phyloP scores from a whole-genome alignment of 2,888 invertebrate species.

The Tineola bisselliella region DNA sequence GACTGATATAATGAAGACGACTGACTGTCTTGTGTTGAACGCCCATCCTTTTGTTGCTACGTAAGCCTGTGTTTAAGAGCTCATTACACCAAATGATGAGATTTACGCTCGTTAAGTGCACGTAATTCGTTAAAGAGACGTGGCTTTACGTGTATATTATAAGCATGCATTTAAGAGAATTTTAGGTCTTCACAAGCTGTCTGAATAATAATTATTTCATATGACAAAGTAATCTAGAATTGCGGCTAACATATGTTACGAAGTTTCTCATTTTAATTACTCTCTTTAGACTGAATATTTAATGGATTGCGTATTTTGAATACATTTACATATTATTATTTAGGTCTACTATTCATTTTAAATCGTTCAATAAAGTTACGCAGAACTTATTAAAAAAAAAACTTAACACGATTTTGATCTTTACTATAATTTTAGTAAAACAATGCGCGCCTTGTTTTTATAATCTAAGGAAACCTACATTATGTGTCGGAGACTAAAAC shows the following conservation, averaged over 20 bases:
- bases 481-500: not conserved
- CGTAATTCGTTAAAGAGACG: slow-evolving; percentile 12
- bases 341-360: no score
- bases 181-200: not conserved
- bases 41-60: slow-evolving; percentile 46
- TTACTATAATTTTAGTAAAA: no score
- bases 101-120: slow-evolving; percentile 27
- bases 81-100: slow-evolving; percentile 55
- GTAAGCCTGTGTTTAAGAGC: slow-evolving; percentile 53
- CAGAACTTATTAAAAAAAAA: no score
- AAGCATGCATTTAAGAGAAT: slow-evolving; percentile 3
- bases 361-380: no score
- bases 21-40: slow-evolving; percentile 17
- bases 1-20: slow-evolving; percentile 36
- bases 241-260: not conserved
- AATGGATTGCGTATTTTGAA: not conserved
- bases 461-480: no score
- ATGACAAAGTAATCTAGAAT: not conserved
- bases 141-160: slow-evolving; percentile 6
- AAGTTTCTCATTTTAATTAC: not conserved
- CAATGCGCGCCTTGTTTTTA: no score
- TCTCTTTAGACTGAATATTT: not conserved
- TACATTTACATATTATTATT: no score
- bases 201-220: not conserved
- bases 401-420: no score